Percentiles rank a stretch among this genome's conserved stretches.
phyloP scores from a whole-genome alignment of 2,113 vertebrate genomes.

The Cercocebus atys region DNA sequence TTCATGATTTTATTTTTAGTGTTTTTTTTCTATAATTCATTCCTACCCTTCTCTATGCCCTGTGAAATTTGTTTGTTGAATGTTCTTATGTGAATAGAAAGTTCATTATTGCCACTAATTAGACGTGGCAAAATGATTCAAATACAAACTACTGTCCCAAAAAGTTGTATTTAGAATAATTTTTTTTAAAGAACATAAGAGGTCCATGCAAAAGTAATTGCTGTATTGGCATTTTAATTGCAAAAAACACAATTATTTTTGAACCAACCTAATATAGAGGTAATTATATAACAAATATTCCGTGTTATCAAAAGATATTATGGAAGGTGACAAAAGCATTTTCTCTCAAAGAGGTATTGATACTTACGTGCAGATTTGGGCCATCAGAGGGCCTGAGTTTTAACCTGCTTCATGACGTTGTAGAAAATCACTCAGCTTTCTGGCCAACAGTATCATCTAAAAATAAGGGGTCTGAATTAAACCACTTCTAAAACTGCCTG shows the following conservation, averaged over 20 bases:
- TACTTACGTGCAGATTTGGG: not conserved
- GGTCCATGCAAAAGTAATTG: no score
- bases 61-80: not conserved
- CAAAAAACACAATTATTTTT: no score
- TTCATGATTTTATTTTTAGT: not conserved
- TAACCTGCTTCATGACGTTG: not conserved
- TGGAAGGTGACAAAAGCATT: not conserved
- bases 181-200: not conserved
- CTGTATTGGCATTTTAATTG: no score
- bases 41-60: fast-evolving
- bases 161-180: not conserved
- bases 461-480: not conserved
- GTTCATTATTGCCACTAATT: not conserved
- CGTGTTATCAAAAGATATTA: not conserved
- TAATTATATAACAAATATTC: conserved; percentile 3
- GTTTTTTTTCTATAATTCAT: not conserved
- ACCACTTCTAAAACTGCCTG: not conserved
- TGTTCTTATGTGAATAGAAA: not conserved
- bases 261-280: not conserved
- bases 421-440: not conserved
- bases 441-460: not conserved
- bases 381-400: not conserved
- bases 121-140: not conserved
- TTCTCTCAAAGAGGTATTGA: not conserved
- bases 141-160: not conserved